A percentile compares a stretch with the other conserved stretches of the same genome.
phyloP scores from a whole-genome alignment of 2,888 invertebrate genomes.

The Oscheius sp. region DNA sequence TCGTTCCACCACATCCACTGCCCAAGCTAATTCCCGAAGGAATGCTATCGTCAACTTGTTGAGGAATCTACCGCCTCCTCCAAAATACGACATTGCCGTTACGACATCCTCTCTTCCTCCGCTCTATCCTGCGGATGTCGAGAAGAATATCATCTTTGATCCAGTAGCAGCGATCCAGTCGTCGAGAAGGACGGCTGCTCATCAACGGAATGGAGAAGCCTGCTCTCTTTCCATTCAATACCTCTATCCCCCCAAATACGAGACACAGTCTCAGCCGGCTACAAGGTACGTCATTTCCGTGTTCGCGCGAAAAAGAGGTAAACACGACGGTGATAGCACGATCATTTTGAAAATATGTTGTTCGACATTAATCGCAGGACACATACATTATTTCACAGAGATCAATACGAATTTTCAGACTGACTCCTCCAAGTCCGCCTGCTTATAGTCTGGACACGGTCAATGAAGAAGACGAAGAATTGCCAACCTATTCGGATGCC shows the following conservation, averaged over 20 bases:
- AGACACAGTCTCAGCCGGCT: conserved; percentile 32
- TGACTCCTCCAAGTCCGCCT: conserved; percentile 23
- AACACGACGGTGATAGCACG: neutral
- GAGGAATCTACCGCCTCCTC: conserved; percentile 53
- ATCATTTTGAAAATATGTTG: neutral
- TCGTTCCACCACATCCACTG: neutral
- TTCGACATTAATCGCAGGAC: neutral
- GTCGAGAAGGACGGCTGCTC: conserved; percentile 34
- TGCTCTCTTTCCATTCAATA: conserved; percentile 53
- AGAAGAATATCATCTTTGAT: conserved; percentile 42
- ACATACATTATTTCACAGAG: neutral
- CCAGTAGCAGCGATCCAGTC: conserved; percentile 34
- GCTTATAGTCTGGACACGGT: conserved; percentile 22
- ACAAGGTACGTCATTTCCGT: neutral
- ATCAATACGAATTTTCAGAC: conserved; percentile 10
- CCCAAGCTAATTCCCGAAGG: neutral
- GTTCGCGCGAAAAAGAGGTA: neutral
- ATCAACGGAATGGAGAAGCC: conserved; percentile 37
- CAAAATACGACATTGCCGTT: conserved; percentile 50
- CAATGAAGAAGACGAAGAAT: conserved; percentile 15
- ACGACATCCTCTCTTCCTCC: conserved; percentile 19
- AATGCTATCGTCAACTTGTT: conserved; percentile 47
- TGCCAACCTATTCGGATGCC: conserved; percentile 1
- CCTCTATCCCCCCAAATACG: conserved; percentile 53
- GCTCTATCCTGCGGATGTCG: conserved; percentile 41